These are phyloP conservation scores for Arvicanthis niloticus DNA, from an alignment of 2,113 vertebrate genomes.

Conservation along the genomic window DNA sequence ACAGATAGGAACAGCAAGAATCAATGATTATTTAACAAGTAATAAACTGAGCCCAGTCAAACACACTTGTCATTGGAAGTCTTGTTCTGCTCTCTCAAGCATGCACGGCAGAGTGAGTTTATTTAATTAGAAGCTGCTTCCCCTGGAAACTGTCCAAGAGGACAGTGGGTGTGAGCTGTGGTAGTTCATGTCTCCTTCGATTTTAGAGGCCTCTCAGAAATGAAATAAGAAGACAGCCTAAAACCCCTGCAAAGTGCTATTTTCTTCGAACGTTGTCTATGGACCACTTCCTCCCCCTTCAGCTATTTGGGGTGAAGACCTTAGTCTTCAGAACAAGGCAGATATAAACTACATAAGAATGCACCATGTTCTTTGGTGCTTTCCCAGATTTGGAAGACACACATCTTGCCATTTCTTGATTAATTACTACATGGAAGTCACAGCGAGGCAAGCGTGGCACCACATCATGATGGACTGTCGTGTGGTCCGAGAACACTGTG, in stretches of 20 bases:
- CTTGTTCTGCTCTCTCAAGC: constrained; percentile 81
- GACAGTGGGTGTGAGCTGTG: constrained; percentile 79
- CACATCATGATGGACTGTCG: background rate
- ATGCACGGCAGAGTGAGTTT: constrained; percentile 73
- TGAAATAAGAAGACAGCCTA: constrained; percentile 47
- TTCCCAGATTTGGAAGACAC: constrained; percentile 75
- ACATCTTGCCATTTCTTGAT: constrained; percentile 73
- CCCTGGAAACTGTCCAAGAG: constrained; percentile 83
- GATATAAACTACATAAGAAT: constrained; percentile 63
- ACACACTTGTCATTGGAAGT: constrained; percentile 70
- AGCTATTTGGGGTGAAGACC: constrained; percentile 37
- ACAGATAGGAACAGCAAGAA: constrained; percentile 76
- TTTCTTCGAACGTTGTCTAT: constrained; percentile 14
- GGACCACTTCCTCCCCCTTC: background rate
- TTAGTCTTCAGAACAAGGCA: constrained; percentile 60
- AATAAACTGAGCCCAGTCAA: constrained; percentile 76
- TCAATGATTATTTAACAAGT: constrained; percentile 83
- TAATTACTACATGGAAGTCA: constrained; percentile 64
- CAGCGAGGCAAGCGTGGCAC: constrained; percentile 52
- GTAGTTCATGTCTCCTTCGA: constrained; percentile 77
- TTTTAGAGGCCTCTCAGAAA: constrained; percentile 70
- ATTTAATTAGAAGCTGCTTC: constrained; percentile 84
- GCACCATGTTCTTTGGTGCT: constrained; percentile 61
- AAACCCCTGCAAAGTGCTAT: background rate
- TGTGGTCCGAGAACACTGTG: background rate